These are phyloP conservation scores for Struthio camelus DNA, from an alignment of 2,113 vertebrate species.

Conservation along the genomic window DNA sequence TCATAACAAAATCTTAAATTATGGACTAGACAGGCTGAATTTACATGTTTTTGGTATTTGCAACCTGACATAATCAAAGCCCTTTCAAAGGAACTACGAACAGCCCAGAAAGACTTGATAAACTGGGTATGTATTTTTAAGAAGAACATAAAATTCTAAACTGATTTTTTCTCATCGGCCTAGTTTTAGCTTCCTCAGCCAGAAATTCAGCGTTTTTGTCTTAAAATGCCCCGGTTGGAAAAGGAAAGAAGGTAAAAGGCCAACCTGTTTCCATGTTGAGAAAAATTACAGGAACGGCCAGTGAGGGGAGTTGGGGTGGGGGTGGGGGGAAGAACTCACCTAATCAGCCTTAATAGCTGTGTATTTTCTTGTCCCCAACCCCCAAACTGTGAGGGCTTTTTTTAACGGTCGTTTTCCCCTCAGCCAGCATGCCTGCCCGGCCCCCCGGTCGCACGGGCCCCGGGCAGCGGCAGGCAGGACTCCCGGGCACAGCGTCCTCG, in stretches of 20 bases:
- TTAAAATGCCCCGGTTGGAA: neutral
- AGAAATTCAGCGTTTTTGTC: neutral
- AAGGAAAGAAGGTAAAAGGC: neutral
- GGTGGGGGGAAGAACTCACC: rapidly evolving
- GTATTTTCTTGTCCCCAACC: no score
- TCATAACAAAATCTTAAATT: slow-evolving; percentile 44
- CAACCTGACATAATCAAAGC: rapidly evolving
- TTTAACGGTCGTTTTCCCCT: rapidly evolving
- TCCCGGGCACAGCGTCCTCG: rapidly evolving
- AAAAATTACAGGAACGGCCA: neutral
- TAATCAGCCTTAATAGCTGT: rapidly evolving
- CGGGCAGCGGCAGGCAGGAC: neutral
- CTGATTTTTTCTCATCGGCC: rapidly evolving
- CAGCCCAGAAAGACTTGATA: rapidly evolving
- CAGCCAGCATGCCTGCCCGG: no score
- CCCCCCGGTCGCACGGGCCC: no score
- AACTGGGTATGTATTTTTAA: rapidly evolving
- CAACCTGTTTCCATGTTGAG: neutral
- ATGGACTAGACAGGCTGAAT: slow-evolving; percentile 23
- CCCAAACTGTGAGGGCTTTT: no score
- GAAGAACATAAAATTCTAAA: rapidly evolving
- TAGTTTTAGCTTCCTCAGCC: neutral
- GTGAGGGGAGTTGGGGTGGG: rapidly evolving
- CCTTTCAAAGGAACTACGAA: neutral
- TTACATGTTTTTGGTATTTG: neutral